A percentile compares a stretch with the other conserved stretches of the same genome.
Evolutionary conservation across 2,113 vertebrate species (phyloP).

Genomic region (Kobus ellipsiprymnus): DNA sequence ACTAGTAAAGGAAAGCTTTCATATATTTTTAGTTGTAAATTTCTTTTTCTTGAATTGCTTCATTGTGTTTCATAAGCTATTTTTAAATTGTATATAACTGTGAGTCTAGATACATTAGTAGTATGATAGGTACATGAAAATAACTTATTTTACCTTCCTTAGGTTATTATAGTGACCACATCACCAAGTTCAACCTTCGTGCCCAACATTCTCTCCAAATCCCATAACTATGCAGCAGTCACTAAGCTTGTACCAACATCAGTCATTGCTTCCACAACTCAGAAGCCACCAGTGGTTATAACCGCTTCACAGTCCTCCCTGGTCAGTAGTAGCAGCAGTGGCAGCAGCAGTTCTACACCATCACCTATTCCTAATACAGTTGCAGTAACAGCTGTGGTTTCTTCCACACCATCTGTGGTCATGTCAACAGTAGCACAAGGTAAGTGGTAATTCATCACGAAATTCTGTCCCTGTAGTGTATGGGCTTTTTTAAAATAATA

Average conservation of each 20-base stretch:
- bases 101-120: background rate
- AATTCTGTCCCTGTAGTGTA: background rate
- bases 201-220: conserved; percentile 99
- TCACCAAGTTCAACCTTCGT: conserved; percentile 98
- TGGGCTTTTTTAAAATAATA: background rate
- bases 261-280: conserved; percentile 87
- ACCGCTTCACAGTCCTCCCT: conserved; percentile 84
- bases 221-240: conserved; percentile 94
- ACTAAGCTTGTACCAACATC: conserved; percentile 93
- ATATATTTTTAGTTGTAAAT: conserved; percentile 31
- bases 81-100: conserved; percentile 29
- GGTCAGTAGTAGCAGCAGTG: conserved; percentile 76
- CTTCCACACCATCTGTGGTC: conserved; percentile 91
- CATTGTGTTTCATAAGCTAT: conserved; percentile 31
- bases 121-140: conserved; percentile 38
- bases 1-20: background rate
- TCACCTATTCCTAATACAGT: conserved; percentile 81
- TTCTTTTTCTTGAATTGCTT: conserved; percentile 35
- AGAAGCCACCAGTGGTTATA: conserved; percentile 95
- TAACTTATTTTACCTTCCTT: conserved; percentile 67
- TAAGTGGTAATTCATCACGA: conserved; percentile 70
- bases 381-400: conserved; percentile 93
- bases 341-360: conserved; percentile 77
- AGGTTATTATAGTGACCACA: conserved; percentile 99
- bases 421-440: conserved; percentile 95